phyloP scores from a whole-genome alignment of 1,140 invertebrate species.

The Zaprionus inermis region DNA sequence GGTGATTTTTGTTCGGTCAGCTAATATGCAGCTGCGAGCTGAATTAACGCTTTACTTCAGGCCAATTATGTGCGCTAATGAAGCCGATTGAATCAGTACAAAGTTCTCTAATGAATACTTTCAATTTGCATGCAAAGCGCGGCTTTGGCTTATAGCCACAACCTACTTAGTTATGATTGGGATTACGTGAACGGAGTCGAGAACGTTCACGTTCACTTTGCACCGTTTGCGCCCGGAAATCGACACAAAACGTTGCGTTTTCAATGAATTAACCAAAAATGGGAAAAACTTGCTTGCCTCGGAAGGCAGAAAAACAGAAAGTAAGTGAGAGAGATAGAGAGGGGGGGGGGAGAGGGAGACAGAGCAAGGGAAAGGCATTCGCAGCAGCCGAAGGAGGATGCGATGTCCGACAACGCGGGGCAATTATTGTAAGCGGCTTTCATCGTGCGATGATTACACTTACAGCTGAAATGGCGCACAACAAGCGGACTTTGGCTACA shows the following conservation, averaged over 20 bases:
- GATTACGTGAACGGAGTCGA: conserved; percentile 20
- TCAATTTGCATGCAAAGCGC: conserved; percentile 39
- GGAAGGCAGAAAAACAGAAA: background rate
- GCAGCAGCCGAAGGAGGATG: conserved; percentile 23
- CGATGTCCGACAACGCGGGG: conserved; percentile 73
- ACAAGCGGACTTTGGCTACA: conserved; percentile 36
- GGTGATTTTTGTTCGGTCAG: background rate
- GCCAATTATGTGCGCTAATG: conserved; percentile 9
- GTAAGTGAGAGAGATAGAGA: background rate
- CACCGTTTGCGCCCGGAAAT: conserved; percentile 40
- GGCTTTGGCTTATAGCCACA: conserved; percentile 9
- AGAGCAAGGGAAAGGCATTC: background rate
- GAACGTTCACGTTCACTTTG: background rate
- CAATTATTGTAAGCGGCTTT: conserved; percentile 83
- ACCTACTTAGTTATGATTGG: conserved; percentile 44
- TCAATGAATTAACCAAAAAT: conserved; percentile 59
- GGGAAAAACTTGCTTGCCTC: background rate
- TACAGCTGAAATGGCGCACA: conserved; percentile 75
- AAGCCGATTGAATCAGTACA: conserved; percentile 39
- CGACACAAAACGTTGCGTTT: conserved; percentile 67
- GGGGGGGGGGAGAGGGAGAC: background rate
- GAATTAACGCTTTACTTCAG: background rate
- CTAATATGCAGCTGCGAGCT: background rate
- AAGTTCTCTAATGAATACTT: conserved; percentile 51
- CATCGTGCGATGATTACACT: conserved; percentile 81